Percentiles rank a stretch among this genome's conserved stretches.
phyloP scores from a whole-genome alignment of 2,113 vertebrate species.

The Hippocampus comes region DNA sequence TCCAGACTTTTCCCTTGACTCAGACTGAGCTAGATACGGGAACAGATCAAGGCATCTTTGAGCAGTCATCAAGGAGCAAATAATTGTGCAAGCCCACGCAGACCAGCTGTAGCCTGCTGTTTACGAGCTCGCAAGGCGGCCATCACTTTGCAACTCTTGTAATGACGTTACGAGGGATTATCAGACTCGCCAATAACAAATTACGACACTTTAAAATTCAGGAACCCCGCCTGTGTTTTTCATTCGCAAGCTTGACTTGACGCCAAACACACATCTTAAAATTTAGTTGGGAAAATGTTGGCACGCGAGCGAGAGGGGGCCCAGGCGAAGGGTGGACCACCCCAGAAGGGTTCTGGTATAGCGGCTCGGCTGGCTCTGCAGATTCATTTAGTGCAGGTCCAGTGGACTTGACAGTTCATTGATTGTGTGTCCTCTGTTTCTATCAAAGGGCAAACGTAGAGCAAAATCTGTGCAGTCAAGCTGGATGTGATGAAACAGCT shows the following conservation, averaged over 20 bases:
- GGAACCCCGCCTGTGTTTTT: slow-evolving; percentile 20
- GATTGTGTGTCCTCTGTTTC: slow-evolving; percentile 40
- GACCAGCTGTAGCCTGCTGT: slow-evolving; percentile 19
- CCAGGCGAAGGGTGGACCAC: slow-evolving; percentile 37
- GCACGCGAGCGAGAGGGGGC: slow-evolving; percentile 31
- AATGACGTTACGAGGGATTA: slow-evolving; percentile 29
- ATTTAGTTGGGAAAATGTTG: slow-evolving; percentile 35
- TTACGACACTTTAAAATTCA: slow-evolving; percentile 28
- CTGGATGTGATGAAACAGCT: slow-evolving; percentile 32
- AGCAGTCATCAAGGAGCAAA: slow-evolving; percentile 32
- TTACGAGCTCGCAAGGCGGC: slow-evolving; percentile 16
- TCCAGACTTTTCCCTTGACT: slow-evolving; percentile 12
- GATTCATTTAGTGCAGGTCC: slow-evolving; percentile 24
- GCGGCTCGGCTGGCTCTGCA: slow-evolving; percentile 9
- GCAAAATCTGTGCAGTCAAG: slow-evolving; percentile 25
- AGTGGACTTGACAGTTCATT: slow-evolving; percentile 44
- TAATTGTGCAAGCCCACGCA: slow-evolving; percentile 27
- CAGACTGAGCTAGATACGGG: slow-evolving; percentile 27
- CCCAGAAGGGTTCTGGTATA: slow-evolving; percentile 24
- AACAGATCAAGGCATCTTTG: slow-evolving; percentile 15
- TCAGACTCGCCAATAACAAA: slow-evolving; percentile 29
- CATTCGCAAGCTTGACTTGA: slow-evolving; percentile 26
- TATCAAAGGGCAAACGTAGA: slow-evolving; percentile 39
- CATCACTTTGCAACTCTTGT: slow-evolving; percentile 1
- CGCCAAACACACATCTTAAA: slow-evolving; percentile 47